Percentiles rank a stretch among this genome's conserved stretches.
Evolutionary conservation across 2,888 invertebrate genomes (phyloP).

Genomic region (Salticus scenicus): DNA sequence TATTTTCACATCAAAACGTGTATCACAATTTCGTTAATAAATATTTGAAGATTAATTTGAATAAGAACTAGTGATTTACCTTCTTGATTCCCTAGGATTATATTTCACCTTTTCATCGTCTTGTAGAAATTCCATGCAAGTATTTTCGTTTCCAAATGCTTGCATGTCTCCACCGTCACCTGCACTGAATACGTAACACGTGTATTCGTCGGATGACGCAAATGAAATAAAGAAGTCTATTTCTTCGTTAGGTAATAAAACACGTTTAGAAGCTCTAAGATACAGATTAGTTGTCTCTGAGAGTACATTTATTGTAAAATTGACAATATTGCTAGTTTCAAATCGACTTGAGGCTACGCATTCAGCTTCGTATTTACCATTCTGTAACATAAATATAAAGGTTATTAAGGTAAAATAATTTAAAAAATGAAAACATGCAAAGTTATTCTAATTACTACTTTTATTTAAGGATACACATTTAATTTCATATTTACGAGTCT

Average conservation of each 20-base stretch:
- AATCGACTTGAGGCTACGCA: constrained; percentile 42
- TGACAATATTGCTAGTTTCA: constrained; percentile 43
- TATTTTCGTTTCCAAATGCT: constrained; percentile 37
- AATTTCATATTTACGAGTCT: too few relatives aligned
- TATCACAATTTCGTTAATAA: too few relatives aligned
- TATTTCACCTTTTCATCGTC: constrained; percentile 7
- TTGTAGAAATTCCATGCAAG: neutral
- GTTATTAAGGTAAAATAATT: too few relatives aligned
- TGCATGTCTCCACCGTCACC: constrained; percentile 35
- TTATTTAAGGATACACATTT: too few relatives aligned
- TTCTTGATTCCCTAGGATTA: neutral
- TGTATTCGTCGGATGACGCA: constrained; percentile 26
- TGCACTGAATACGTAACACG: constrained; percentile 47
- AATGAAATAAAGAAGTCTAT: constrained; percentile 36
- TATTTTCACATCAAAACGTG: too few relatives aligned
- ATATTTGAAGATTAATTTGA: too few relatives aligned
- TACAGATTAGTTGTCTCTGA: neutral
- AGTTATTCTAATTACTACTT: too few relatives aligned
- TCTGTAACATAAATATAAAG: neutral
- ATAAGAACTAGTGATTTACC: too few relatives aligned
- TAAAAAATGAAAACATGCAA: too few relatives aligned
- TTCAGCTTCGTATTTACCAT: constrained; percentile 21
- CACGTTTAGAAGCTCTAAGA: constrained; percentile 13
- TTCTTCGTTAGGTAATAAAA: constrained; percentile 29
- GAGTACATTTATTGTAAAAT: constrained; percentile 29